Base-by-base conservation (phyloP, 2,113 vertebrate species). In the Apistogramma diplotaenia region DNA sequence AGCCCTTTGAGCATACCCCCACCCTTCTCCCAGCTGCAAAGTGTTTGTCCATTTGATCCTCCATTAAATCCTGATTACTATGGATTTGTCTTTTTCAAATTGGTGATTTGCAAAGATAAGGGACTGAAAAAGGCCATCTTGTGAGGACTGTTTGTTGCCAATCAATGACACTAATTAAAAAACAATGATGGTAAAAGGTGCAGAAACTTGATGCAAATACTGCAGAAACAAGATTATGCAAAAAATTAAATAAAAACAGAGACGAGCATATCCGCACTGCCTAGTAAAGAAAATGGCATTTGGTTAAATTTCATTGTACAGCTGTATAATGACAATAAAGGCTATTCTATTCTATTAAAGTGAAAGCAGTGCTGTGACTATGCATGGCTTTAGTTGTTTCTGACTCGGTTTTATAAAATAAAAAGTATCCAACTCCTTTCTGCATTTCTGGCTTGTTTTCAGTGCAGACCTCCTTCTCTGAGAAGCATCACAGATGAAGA, bases 51-150 rank as follows among this genome's bases (percentile, higher is more conserved):
- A 89, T 84, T 81, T 90, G 86, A 92, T 85, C 89, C 83, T 74
- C 86, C 86, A 82, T 90, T 92, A 89, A 92, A 93, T 89, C 89
- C 76, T 85, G 84, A 92, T 93, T 89, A 89, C 79, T 88, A 76
- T 80, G 93, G 89, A 90, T 93, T 93, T 91, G 89, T 90, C 88
- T 86, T 79, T 61, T 79, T 86, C 75, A 49, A 84, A 84, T 84
- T 77, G 82, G 85, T 86, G 56, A 87, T 91, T 80, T 88, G 58
- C 33, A 54, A 53, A 79, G 51, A 78, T 19, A 58, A 55, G 21
- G 76, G 21, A 37, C 54, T 27, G 62, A 46, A 40, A 19, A 79
- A 78, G 80, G 71, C 81, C 76, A 79, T 70, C 37, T 43, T 33
- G 9, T 1, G 12, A 60, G 25, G 6, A 31, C 4, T 51, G 19